Evolutionary conservation across 2,797 vertebrate genomes (phyloP).

Genomic region (Ambastaia sidthimunki): DNA sequence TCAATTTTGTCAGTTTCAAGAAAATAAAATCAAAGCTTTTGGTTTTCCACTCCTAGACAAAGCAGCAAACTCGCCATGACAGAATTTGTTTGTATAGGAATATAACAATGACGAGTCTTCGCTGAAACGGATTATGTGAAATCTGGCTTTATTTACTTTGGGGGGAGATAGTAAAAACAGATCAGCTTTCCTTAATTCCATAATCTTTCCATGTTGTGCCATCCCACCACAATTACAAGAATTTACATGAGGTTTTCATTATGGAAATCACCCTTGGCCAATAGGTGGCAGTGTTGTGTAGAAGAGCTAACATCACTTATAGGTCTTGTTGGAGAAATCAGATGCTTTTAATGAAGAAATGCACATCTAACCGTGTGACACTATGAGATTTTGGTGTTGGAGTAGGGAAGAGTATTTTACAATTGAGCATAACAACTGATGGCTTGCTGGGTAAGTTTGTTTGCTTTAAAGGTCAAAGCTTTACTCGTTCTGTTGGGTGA

Average conservation of each 20-base stretch:
- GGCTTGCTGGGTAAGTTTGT: conserved; percentile 55
- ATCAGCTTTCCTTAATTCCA: conserved; percentile 11
- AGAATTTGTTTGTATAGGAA: conserved; percentile 35
- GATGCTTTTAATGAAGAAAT: conserved; percentile 15
- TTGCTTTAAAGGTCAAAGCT: conserved; percentile 40
- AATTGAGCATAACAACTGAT: conserved; percentile 46
- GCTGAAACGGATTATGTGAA: conserved; percentile 16
- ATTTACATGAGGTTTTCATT: conserved; percentile 3
- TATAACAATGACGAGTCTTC: conserved; percentile 23
- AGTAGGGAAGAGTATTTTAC: conserved; percentile 43
- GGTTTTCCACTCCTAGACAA: conserved; percentile 1
- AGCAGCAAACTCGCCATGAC: conserved; percentile 12
- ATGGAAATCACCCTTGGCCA: conserved; percentile 20
- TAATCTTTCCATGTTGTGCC: not conserved
- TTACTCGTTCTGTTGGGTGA: conserved; percentile 81
- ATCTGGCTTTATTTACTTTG: conserved; percentile 34
- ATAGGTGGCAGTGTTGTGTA: conserved; percentile 52
- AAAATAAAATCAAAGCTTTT: conserved; percentile 16
- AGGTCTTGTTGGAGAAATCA: conserved; percentile 16
- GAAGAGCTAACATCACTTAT: conserved; percentile 1
- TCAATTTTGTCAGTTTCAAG: conserved; percentile 15
- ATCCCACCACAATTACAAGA: not conserved
- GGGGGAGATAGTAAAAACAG: not conserved
- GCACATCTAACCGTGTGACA: conserved; percentile 35
- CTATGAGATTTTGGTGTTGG: conserved; percentile 24